Percentiles rank a stretch among this genome's conserved stretches.
Evolutionary conservation across 2,888 invertebrate genomes (phyloP).

Genomic region (Andrena camellia): DNA sequence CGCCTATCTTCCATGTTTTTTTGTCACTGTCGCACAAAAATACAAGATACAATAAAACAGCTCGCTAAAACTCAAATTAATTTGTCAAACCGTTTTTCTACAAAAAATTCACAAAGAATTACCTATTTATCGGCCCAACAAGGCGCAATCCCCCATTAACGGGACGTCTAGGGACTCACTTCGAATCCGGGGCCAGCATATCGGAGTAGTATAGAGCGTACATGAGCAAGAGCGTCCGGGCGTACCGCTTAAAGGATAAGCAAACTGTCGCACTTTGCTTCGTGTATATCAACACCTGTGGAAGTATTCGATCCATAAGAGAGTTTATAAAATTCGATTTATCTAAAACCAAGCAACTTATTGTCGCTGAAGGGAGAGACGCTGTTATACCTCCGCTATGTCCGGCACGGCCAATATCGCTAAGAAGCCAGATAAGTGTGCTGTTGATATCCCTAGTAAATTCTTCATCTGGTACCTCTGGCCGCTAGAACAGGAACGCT

Average conservation of each 20-base stretch:
- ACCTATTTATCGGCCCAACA: too few species aligned
- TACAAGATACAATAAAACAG: too few species aligned
- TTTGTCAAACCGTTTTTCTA: too few species aligned
- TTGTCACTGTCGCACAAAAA: too few species aligned
- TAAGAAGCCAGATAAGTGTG: slow-evolving; percentile 91
- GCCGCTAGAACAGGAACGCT: slow-evolving; percentile 85
- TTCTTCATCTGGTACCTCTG: slow-evolving; percentile 90
- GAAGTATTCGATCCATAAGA: not conserved
- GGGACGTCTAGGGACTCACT: slow-evolving; percentile 61
- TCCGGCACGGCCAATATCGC: slow-evolving; percentile 91
- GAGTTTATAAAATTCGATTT: too few species aligned
- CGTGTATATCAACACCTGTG: slow-evolving; percentile 87
- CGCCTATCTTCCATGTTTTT: too few species aligned
- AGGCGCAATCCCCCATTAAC: not conserved
- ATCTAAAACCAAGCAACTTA: too few species aligned
- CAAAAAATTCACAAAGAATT: too few species aligned
- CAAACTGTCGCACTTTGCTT: slow-evolving; percentile 88
- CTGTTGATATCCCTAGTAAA: slow-evolving; percentile 88
- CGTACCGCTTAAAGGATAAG: slow-evolving; percentile 91
- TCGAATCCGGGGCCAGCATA: slow-evolving; percentile 71
- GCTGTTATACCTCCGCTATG: slow-evolving; percentile 87
- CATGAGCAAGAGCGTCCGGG: slow-evolving; percentile 91
- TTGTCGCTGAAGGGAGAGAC: not conserved
- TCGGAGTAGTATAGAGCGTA: slow-evolving; percentile 90
- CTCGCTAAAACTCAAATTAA: too few species aligned